Percentiles rank a stretch among this genome's conserved stretches.
Evolutionary conservation across 2,888 invertebrate genomes (phyloP).

Genomic region (Isotomurus palustris): DNA sequence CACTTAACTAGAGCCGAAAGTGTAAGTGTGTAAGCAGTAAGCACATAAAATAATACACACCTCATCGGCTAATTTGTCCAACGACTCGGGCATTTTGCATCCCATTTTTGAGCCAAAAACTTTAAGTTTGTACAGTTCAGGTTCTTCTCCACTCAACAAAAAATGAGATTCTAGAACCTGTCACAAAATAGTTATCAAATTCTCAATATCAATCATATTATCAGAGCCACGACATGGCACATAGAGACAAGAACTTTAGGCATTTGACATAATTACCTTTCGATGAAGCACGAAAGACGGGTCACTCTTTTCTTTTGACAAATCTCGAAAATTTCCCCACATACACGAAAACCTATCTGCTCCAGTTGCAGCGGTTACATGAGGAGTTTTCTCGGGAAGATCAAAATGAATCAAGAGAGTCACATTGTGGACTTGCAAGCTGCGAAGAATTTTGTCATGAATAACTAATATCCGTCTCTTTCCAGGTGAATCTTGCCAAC

Average conservation of each 20-base stretch:
- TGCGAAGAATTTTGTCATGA: slow-evolving; percentile 12
- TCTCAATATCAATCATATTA: too few species aligned
- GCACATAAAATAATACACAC: slow-evolving; percentile 2
- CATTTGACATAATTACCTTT: too few species aligned
- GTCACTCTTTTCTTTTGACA: background rate
- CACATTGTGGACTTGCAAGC: slow-evolving; percentile 9
- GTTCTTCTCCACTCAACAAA: slow-evolving; percentile 23
- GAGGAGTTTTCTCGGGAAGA: background rate
- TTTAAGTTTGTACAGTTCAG: slow-evolving; percentile 13
- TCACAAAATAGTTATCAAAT: background rate
- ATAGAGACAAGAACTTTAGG: background rate
- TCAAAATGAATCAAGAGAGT: slow-evolving; percentile 18
- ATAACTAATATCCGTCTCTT: slow-evolving; percentile 9
- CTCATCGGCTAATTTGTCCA: slow-evolving; percentile 8
- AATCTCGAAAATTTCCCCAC: slow-evolving; percentile 7
- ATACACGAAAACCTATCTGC: slow-evolving; percentile 7
- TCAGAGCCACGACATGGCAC: background rate
- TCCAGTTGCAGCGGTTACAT: background rate
- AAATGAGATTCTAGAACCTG: slow-evolving; percentile 16
- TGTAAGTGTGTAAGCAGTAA: background rate
- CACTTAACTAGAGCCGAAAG: background rate
- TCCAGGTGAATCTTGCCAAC: background rate
- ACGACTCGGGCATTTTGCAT: slow-evolving; percentile 1
- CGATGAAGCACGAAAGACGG: background rate
- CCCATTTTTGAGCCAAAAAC: slow-evolving; percentile 9